phyloP scores from a whole-genome alignment of 2,797 vertebrate genomes.

The Molossus molossus region DNA sequence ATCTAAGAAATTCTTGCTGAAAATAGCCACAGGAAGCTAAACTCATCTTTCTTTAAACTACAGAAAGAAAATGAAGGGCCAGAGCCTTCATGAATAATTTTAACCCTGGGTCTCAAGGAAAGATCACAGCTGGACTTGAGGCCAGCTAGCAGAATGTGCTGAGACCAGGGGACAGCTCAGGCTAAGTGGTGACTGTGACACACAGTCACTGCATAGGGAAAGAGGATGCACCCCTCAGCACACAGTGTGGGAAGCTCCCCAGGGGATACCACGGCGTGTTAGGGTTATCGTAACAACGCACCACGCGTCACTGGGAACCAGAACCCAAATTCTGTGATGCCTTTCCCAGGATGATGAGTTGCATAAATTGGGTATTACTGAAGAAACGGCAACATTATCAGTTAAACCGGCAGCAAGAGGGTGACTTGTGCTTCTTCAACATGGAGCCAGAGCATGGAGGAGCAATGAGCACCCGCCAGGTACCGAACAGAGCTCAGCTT shows the following conservation, averaged over 20 bases:
- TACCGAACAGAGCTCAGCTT: not conserved
- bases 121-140: not conserved
- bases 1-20: slow-evolving; percentile 62
- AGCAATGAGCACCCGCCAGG: not conserved
- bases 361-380: not conserved
- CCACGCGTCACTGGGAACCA: not conserved
- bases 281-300: not conserved
- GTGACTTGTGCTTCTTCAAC: not conserved
- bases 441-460: not conserved
- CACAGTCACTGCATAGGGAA: not conserved
- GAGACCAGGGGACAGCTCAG: not conserved
- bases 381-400: not conserved
- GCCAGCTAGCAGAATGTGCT: not conserved
- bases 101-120: slow-evolving; percentile 28
- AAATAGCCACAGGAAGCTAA: slow-evolving; percentile 61
- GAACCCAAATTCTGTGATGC: not conserved
- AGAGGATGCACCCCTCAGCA: rapidly evolving
- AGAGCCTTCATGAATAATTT: slow-evolving; percentile 68
- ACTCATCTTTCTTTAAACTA: slow-evolving; percentile 68
- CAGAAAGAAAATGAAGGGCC: slow-evolving; percentile 63
- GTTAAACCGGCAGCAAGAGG: not conserved
- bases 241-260: not conserved
- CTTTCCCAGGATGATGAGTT: not conserved
- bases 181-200: not conserved
- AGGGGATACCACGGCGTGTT: rapidly evolving